A percentile compares a stretch with the other conserved stretches of the same genome.
These are phyloP conservation scores for Nebria salina DNA, from an alignment of 2,888 invertebrate genomes.

Conservation along the genomic window DNA sequence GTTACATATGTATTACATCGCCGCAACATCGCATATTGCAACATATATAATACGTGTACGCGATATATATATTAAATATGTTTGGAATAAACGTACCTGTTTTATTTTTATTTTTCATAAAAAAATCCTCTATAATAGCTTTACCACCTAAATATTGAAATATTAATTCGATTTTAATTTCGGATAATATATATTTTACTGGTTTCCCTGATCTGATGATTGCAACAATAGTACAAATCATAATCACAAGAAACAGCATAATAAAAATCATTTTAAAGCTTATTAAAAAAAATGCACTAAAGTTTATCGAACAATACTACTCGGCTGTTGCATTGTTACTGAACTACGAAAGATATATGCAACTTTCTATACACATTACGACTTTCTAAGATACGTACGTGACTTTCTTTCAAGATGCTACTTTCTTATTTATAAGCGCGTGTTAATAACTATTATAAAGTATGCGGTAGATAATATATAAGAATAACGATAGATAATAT, in stretches of 20 bases:
- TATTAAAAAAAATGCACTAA: not conserved
- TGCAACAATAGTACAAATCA: conserved; percentile 56
- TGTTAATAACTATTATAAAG: not conserved
- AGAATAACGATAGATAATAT: not conserved
- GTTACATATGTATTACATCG: not conserved
- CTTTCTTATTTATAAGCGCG: not conserved
- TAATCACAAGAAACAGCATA: conserved; percentile 54
- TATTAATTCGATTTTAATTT: conserved; percentile 66
- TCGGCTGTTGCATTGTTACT: conserved; percentile 3
- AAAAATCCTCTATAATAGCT: conserved; percentile 70
- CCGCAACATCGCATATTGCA: not conserved
- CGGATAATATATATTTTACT: conserved; percentile 65
- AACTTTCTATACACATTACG: not conserved
- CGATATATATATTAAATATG: not conserved
- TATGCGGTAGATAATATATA: no score
- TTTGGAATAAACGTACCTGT: conserved; percentile 58
- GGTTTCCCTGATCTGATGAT: conserved; percentile 66
- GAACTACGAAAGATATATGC: not conserved
- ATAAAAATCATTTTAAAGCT: conserved; percentile 54
- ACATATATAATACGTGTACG: not conserved
- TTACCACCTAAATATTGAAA: conserved; percentile 70
- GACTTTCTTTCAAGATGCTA: conserved; percentile 5
- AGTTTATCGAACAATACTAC: not conserved
- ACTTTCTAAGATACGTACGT: not conserved
- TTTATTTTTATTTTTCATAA: conserved; percentile 68